Conservation (phyloP, 1,140 invertebrate species). For the Bombus picipes region DNA sequence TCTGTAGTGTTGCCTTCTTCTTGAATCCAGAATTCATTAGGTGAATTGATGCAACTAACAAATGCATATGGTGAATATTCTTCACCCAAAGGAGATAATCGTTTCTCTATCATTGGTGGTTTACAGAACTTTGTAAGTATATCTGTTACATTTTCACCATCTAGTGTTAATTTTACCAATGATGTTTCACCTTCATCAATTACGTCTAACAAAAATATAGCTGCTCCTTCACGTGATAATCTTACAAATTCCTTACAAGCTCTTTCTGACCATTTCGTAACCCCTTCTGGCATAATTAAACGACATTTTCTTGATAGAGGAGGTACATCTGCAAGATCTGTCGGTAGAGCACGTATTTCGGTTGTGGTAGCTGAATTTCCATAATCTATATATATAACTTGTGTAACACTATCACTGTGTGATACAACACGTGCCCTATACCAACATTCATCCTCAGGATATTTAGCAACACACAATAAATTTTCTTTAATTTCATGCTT, state of each 20-base stretch:
- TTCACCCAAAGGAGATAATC: conserved; percentile 75
- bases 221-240: conserved; percentile 75
- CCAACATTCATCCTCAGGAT: conserved; percentile 85
- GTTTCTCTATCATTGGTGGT: conserved; percentile 60
- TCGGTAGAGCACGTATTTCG: conserved; percentile 77
- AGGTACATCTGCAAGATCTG: conserved; percentile 73
- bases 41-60: conserved; percentile 84
- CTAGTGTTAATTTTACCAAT: conserved; percentile 86
- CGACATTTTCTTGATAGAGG: conserved; percentile 78
- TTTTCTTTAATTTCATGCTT: conserved; percentile 81
- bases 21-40: conserved; percentile 87
- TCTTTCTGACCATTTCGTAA: conserved; percentile 72
- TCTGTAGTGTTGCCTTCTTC: conserved; percentile 81
- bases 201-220: conserved; percentile 76
- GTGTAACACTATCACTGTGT: conserved; percentile 67
- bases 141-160: conserved; percentile 85
- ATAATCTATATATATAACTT: conserved; percentile 85
- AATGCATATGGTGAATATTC: conserved; percentile 71
- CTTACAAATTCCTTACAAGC: conserved; percentile 71
- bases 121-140: conserved; percentile 77
- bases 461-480: conserved; percentile 86
- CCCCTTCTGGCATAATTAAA: conserved; percentile 69
- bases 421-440: conserved; percentile 84
- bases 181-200: conserved; percentile 85
- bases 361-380: conserved; percentile 81